Base-by-base conservation (phyloP, 2,113 vertebrate genomes). In the Sporophila hypoxantha region DNA sequence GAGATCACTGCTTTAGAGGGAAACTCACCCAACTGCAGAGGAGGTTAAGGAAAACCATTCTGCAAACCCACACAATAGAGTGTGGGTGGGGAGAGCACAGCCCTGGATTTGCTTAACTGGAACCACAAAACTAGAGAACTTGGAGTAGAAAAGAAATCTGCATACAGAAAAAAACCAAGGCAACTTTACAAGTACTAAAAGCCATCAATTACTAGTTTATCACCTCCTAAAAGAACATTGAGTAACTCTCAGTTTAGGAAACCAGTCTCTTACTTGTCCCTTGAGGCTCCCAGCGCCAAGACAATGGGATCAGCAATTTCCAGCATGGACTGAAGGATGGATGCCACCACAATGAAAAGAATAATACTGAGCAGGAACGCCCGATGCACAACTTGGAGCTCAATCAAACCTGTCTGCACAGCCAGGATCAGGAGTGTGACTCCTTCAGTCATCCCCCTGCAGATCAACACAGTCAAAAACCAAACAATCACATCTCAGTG, bases 251-350 rank as follows among this genome's bases (percentile, higher is more conserved):
- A 83, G 81, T 74, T 88, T 74, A 87, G 53, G 26, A 89, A 86
- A 84, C 6, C 21, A 66, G 61, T 75, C 62, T 79, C 97, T 96
- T 96, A 99, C 98, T 99, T 99, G 97, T 99, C 99, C 96, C 99
- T 97, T 80, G 99, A 99, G 42, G 99, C 99, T 91, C 99, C 99
- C 88, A 99, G 77, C 3, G 99, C 99, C 96, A 99, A 94, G 73
- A 99, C 99, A 87, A 99, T 99, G 73, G 99, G 99, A 94, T 99
- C 99, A n/a, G 99, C 99, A 18, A 99, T 99, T 96, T 99, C 99
- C 95, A 99, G 94, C 99, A 99, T 99, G 52, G 99, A 99, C 96
- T 99, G 99, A 25, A 99, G 97, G 80, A 99, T 99, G 85, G 99
- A 99, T 36, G 99, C 99, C 41, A 99, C 99, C 37, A 99, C 99